Percentiles rank a stretch among this genome's conserved stretches.
phyloP scores from a whole-genome alignment of 2,113 vertebrate species.

The Nyctibius bracteatus region DNA sequence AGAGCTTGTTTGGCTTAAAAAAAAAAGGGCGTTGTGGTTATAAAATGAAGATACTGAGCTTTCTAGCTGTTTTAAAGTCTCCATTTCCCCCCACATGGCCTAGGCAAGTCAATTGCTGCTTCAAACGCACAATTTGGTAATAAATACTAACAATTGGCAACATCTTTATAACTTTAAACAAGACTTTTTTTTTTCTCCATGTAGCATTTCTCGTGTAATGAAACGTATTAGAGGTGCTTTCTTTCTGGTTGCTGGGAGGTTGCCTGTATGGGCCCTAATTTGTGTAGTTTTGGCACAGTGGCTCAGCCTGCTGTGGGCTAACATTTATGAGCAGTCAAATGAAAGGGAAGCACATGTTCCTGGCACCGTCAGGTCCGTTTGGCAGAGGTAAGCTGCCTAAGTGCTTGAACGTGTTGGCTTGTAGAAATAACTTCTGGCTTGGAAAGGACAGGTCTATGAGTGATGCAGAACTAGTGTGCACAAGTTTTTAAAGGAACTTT shows the following conservation, averaged over 20 bases:
- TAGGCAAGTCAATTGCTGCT: neutral
- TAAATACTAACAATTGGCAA: neutral
- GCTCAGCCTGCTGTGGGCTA: neutral
- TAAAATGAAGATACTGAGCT: neutral
- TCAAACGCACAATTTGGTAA: neutral
- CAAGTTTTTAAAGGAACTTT: constrained; percentile 10
- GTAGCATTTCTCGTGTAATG: neutral
- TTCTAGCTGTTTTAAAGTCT: neutral
- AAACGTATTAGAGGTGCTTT: neutral
- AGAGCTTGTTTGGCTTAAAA: neutral
- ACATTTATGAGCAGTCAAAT: neutral
- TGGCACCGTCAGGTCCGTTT: neutral
- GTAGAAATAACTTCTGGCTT: neutral
- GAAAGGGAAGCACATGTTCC: neutral
- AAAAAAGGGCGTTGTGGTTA: neutral
- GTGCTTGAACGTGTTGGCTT: constrained; percentile 6
- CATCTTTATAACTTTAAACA: neutral
- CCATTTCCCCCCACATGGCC: neutral
- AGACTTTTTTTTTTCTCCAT: neutral
- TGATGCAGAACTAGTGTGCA: neutral
- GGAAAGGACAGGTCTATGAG: neutral
- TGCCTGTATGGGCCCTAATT: neutral
- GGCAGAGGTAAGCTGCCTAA: constrained; percentile 16
- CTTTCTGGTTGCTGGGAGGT: neutral
- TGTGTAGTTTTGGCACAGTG: neutral